Evolutionary conservation across 2,797 vertebrate genomes (phyloP), one percentile per base, ranked within the genome.

Genomic region (Phataginus tetradactyla): DNA sequence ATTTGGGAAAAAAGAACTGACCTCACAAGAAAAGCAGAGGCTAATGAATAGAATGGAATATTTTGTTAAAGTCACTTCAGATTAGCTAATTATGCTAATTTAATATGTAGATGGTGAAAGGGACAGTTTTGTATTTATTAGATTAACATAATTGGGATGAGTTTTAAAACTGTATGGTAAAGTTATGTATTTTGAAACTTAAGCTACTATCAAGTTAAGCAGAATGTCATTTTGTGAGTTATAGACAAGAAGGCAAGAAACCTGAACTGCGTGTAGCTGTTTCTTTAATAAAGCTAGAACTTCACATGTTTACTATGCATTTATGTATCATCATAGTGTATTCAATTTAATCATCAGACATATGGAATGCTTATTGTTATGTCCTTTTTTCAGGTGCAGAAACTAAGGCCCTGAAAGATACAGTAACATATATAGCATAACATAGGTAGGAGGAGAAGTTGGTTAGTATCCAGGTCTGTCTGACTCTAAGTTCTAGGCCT

Each of bases 41-140:
- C 66, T 96, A 79, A 75, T 68, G 69, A 90, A 15, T 83, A 72
- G 81, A 91, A 61, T 45, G 27, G 77, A 83, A 92, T 63, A 14
- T 34, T 83, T 87, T 78, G 34, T n/a, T 90, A 27, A 92, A 92
- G n/a, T 92, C 59, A 57, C 68, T 68, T 90, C 27, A 86, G 32
- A 81, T 89, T 78, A 91, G 25, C 34, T 91, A 79, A 75, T 96
- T 94, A 87, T 74, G 45, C 27, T 68, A n/a, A 63, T 77, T 95
- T 92, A 77, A 84, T 93, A 80, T 49, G 7, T 91, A 93, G 64
- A 21, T 80, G 17, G 55, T 64, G 79, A 57, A 85, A 81, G 8
- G 29, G 55, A 68, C 8, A 9, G 34, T 74, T 95, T 94, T 74
- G 29, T 93, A 71, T 89, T 93, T 93, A 39, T 45, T 29, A 89